phyloP scores from a whole-genome alignment of 2,113 vertebrate genomes.

The Chaetops frenatus region DNA sequence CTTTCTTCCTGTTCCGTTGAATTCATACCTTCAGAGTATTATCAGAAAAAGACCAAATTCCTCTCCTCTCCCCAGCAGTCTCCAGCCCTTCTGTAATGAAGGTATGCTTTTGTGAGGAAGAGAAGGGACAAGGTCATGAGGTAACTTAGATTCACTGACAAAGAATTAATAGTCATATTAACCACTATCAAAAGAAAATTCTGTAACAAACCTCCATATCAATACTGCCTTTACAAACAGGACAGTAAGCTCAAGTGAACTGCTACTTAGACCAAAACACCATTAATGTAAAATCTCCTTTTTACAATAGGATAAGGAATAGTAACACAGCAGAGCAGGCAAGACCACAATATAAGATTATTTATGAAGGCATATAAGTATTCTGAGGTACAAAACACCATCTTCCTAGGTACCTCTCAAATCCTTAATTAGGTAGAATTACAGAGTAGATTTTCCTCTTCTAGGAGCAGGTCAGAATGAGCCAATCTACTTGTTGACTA shows the following conservation, averaged over 20 bases:
- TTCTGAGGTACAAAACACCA: not conserved
- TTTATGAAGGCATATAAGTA: not conserved
- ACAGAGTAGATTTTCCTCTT: not conserved
- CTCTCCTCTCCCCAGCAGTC: not conserved
- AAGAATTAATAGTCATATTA: not conserved
- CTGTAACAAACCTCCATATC: not conserved
- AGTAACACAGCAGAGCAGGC: not conserved
- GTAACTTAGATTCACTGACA: not conserved
- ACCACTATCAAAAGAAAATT: not conserved
- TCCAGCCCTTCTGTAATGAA: not conserved
- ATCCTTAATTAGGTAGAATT: not conserved
- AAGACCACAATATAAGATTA: not conserved
- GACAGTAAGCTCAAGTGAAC: not conserved
- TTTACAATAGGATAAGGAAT: not conserved
- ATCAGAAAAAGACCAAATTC: not conserved
- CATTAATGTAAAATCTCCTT: not conserved
- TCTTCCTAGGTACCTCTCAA: not conserved
- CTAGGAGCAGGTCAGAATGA: not conserved
- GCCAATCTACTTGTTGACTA: not conserved
- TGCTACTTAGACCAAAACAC: not conserved
- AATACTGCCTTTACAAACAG: not conserved
- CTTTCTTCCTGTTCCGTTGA: not conserved
- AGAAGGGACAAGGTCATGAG: not conserved
- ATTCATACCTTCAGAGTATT: not conserved
- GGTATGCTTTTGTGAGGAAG: not conserved